phyloP scores from a whole-genome alignment of 2,797 vertebrate genomes.

The Catamblyrhynchus diadema region DNA sequence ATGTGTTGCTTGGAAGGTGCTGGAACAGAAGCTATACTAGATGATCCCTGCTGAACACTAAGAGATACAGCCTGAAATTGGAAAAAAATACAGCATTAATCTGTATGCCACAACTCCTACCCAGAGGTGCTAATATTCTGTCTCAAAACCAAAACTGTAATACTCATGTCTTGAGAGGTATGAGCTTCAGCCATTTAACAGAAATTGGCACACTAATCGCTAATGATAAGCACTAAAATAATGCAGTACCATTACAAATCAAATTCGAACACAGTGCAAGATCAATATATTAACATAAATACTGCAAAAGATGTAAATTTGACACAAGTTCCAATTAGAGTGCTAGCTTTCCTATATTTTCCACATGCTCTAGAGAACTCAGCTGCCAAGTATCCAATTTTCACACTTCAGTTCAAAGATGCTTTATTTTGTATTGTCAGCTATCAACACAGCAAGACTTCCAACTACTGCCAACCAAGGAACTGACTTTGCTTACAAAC shows the following conservation, averaged over 20 bases:
- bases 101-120: not conserved
- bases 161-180: not conserved
- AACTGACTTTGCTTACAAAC: not conserved
- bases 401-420: not conserved
- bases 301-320: not conserved
- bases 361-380: not conserved
- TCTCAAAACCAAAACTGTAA: not conserved
- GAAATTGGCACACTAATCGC: not conserved
- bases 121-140: not conserved
- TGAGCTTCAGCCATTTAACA: not conserved
- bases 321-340: not conserved
- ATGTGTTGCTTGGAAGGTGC: conserved; percentile 70
- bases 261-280: not conserved
- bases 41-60: conserved; percentile 77
- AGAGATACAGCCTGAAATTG: conserved; percentile 85
- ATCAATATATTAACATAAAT: not conserved
- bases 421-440: not conserved
- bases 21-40: conserved; percentile 71
- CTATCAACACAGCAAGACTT: not conserved
- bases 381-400: not conserved
- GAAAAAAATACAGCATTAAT: not conserved
- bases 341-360: not conserved
- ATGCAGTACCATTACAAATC: not conserved
- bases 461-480: not conserved
- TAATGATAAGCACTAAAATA: not conserved